These are phyloP conservation scores for Toxostoma redivivum DNA, from an alignment of 2,113 vertebrate species.

Conservation along the genomic window DNA sequence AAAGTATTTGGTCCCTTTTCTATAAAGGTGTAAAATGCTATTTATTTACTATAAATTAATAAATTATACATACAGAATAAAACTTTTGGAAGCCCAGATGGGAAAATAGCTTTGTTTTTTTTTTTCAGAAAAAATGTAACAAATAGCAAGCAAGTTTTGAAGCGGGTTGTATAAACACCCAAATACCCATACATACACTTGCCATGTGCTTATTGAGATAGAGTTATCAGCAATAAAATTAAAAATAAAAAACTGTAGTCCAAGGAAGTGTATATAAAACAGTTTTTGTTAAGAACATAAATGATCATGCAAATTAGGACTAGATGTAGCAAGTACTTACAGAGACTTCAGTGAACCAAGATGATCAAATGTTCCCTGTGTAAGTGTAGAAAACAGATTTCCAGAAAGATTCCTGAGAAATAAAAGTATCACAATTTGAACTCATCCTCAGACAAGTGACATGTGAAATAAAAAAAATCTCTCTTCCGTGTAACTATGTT, in stretches of 20 bases:
- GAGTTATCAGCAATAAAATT: not conserved
- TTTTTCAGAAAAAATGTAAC: not conserved
- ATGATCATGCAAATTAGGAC: not conserved
- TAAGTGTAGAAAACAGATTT: slow-evolving; percentile 91
- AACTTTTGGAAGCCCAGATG: not conserved
- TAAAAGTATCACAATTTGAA: not conserved
- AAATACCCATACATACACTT: not conserved
- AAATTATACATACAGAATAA: not conserved
- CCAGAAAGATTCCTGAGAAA: slow-evolving; percentile 89
- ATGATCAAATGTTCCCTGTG: slow-evolving; percentile 91
- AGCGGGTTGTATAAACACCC: not conserved
- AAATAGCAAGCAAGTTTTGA: not conserved
- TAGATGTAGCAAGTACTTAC: slow-evolving; percentile 77
- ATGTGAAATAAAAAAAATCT: not conserved
- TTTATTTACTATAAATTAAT: not conserved
- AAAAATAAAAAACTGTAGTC: not conserved
- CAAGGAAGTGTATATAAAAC: not conserved
- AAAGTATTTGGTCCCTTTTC: not conserved
- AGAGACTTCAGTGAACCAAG: slow-evolving; percentile 86
- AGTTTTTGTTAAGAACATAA: not conserved
- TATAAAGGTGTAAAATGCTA: not conserved
- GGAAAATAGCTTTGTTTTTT: not conserved
- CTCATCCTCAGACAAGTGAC: not conserved
- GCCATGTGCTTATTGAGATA: not conserved
- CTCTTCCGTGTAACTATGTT: not conserved